phyloP scores from a whole-genome alignment of 2,797 vertebrate genomes.

The Lepus oiostolus region DNA sequence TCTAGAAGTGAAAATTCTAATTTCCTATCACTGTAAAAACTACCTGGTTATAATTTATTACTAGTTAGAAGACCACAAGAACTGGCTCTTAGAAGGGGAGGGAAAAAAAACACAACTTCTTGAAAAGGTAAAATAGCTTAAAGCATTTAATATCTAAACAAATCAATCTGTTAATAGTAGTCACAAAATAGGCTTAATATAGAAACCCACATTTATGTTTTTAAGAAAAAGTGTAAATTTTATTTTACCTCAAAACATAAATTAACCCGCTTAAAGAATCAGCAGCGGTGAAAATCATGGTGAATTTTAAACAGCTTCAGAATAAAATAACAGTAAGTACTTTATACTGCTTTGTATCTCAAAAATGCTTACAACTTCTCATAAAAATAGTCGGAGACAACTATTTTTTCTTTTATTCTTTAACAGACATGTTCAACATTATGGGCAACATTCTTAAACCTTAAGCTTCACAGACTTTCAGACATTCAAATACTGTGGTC shows the following conservation, averaged over 20 bases:
- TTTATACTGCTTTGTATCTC: constrained; percentile 78
- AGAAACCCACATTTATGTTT: constrained; percentile 86
- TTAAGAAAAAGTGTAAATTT: constrained; percentile 83
- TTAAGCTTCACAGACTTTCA: constrained; percentile 82
- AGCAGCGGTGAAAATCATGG: constrained; percentile 77
- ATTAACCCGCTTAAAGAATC: constrained; percentile 85
- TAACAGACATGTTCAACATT: constrained; percentile 82
- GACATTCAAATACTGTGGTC: constrained; percentile 88
- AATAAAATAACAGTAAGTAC: constrained; percentile 81
- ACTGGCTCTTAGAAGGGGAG: constrained; percentile 1
- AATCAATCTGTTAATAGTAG: constrained; percentile 85
- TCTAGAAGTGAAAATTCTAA: constrained; percentile 43
- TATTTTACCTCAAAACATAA: constrained; percentile 85
- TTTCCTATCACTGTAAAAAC: constrained; percentile 45
- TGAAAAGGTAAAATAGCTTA: constrained; percentile 84
- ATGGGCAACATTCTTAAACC: constrained; percentile 83
- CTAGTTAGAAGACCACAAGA: neutral
- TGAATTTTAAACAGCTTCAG: constrained; percentile 82
- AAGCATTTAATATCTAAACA: constrained; percentile 85
- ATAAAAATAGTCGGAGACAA: constrained; percentile 86
- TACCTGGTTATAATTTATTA: neutral
- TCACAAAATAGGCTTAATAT: constrained; percentile 88
- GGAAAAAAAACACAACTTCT: constrained; percentile 76
- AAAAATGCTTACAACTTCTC: constrained; percentile 83
- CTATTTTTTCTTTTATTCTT: constrained; percentile 82